Conservation (phyloP, 2,113 vertebrate species). For the Rhipidura dahli region DNA sequence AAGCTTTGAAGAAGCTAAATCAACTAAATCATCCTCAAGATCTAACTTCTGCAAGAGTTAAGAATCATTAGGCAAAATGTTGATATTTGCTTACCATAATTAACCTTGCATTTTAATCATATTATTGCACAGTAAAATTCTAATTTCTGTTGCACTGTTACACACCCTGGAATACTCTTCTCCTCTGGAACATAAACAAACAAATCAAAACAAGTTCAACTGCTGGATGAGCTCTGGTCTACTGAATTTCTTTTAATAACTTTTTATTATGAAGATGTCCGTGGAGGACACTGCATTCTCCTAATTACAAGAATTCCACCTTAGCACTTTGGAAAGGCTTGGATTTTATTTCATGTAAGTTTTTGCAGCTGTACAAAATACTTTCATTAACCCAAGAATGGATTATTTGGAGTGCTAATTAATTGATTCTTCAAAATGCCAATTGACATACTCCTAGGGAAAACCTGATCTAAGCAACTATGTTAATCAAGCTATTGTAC, state of each 20-base stretch:
- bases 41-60: neutral
- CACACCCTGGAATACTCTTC: neutral
- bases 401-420: slow-evolving; percentile 85
- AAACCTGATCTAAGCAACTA: slow-evolving; percentile 81
- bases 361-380: slow-evolving; percentile 80
- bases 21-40: neutral
- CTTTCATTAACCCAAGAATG: slow-evolving; percentile 81
- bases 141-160: neutral
- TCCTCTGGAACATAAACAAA: neutral
- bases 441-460: slow-evolving; percentile 78
- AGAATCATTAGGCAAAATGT: neutral
- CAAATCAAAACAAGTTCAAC: slow-evolving; percentile 9
- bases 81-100: slow-evolving; percentile 39
- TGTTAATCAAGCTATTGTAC: slow-evolving; percentile 81
- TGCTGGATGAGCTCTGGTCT: neutral
- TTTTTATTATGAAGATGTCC: slow-evolving; percentile 13
- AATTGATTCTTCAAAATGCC: slow-evolving; percentile 85
- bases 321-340: slow-evolving; percentile 59
- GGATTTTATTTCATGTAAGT: slow-evolving; percentile 68
- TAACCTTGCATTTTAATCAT: slow-evolving; percentile 30
- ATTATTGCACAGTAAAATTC: slow-evolving; percentile 8
- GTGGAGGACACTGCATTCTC: neutral
- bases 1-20: slow-evolving; percentile 1
- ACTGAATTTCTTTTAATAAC: neutral
- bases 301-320: slow-evolving; percentile 38